Conservation (phyloP, 2,797 vertebrate genomes). For the Macroramphosus scolopax region DNA sequence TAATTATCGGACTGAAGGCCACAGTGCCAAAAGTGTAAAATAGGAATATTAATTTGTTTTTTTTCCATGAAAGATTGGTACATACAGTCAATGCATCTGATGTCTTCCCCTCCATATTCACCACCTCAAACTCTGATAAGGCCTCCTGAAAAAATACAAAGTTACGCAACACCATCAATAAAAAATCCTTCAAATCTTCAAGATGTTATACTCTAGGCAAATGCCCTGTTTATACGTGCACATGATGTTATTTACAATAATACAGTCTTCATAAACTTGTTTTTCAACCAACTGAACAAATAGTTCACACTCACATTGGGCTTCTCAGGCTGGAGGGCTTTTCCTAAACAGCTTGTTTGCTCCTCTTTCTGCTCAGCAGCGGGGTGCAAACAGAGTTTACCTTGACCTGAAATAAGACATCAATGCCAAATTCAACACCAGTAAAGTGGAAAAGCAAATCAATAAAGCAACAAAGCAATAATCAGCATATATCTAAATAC, state of each 20-base stretch:
- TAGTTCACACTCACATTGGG: slow-evolving; percentile 64
- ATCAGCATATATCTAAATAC: not conserved
- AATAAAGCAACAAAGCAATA: not conserved
- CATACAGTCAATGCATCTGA: slow-evolving; percentile 75
- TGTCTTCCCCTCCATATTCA: slow-evolving; percentile 76
- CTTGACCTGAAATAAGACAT: slow-evolving; percentile 52
- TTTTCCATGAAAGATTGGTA: slow-evolving; percentile 26
- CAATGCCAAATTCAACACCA: not conserved
- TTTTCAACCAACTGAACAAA: not conserved
- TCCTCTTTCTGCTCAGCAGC: slow-evolving; percentile 71
- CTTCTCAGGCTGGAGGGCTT: slow-evolving; percentile 74
- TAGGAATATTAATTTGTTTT: too few species aligned
- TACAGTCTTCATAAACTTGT: slow-evolving; percentile 8
- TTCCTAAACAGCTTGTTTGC: slow-evolving; percentile 70
- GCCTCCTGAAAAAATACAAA: slow-evolving; percentile 74
- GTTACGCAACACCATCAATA: not conserved
- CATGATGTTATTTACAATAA: slow-evolving; percentile 6
- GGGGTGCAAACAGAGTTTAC: slow-evolving; percentile 71
- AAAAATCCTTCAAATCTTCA: not conserved
- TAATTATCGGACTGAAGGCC: too few species aligned
- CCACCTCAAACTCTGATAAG: slow-evolving; percentile 88
- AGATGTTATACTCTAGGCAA: not conserved
- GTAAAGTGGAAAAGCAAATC: not conserved
- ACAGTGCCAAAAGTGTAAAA: too few species aligned
- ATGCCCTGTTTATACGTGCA: not conserved